phyloP scores from a whole-genome alignment of 2,888 invertebrate species.

The Harpagoxenus sublaevis region DNA sequence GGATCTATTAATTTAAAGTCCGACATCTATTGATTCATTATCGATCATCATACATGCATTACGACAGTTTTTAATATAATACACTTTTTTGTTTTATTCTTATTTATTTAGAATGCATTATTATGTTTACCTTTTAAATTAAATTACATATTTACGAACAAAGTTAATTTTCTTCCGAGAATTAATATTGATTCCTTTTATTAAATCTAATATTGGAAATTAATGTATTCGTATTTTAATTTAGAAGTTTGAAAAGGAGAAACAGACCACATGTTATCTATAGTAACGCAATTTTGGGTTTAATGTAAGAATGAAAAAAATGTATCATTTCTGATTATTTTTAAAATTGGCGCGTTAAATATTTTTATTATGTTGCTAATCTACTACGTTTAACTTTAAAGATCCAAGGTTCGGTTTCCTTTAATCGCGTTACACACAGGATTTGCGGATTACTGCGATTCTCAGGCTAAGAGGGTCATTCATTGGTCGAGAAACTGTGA shows the following conservation, averaged over 20 bases:
- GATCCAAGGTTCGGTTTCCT: not conserved
- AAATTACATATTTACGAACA: not conserved
- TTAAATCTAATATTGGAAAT: not conserved
- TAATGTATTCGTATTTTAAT: not conserved
- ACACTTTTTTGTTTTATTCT: not conserved
- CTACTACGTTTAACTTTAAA: not conserved
- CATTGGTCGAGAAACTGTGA: conserved; percentile 17
- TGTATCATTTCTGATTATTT: not conserved
- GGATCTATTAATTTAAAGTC: not conserved
- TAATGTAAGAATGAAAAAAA: no score
- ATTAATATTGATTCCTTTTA: not conserved
- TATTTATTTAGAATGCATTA: not conserved
- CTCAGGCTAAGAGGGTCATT: conserved; percentile 9
- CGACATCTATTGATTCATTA: not conserved
- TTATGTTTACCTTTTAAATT: not conserved
- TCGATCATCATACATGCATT: not conserved
- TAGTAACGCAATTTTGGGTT: not conserved
- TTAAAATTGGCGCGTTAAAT: not conserved
- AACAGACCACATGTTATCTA: not conserved
- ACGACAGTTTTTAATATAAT: not conserved
- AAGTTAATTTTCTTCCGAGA: not conserved
- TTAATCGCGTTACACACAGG: conserved; percentile 2
- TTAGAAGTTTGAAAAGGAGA: not conserved
- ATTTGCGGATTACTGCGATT: conserved; percentile 23
- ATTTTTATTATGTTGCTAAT: not conserved